Evolutionary conservation across 2,797 vertebrate genomes (phyloP), one percentile per base, ranked within the genome.

Genomic region (Tarsius wallacei): DNA sequence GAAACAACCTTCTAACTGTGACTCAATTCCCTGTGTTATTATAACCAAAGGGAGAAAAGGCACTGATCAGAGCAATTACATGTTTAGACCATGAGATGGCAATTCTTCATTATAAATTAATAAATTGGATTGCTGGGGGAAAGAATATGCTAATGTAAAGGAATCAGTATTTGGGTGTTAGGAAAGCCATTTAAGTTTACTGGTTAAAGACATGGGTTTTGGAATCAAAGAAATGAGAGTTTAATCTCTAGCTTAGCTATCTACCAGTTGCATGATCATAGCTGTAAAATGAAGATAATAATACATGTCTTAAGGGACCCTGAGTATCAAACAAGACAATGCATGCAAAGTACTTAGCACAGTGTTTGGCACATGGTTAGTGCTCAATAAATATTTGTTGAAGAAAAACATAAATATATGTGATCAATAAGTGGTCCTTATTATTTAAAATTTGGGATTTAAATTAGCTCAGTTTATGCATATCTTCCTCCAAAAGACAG

Each of bases 81-180:
- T 0, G 5, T n/a, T 77, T 85, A 78, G 74, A 73, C 84, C 10
- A 63, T 61, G 51, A 61, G n/a, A 74, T 42, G 66, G 84, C 42
- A 91, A 78, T 53, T 93, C 33, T 61, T 91, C 51, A 5, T 82
- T 77, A 91, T 42, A 86, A 93, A 81, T 70, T 96, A 93, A 83
- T 91, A 86, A 73, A 49, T 6, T 61, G 51, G 28, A 82, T 84
- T 68, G 49, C 42, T 61, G 21, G 13, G 14, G 31, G 13, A 59
- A 53, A 77, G 31, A 55, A 91, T 33, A 71, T 24, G 28, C 55
- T 87, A 85, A 74, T 85, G 87, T 89, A 93, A 90, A 90, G 42
- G 59, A 55, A 63, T 85, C 73, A 71, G 16, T 77, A 84, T 87
- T 93, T 7, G 3, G 53, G 47, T 61, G 7, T 94, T 85, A 96